Conservation (phyloP, 2,113 vertebrate species). For the Neopipo cinnamomea region DNA sequence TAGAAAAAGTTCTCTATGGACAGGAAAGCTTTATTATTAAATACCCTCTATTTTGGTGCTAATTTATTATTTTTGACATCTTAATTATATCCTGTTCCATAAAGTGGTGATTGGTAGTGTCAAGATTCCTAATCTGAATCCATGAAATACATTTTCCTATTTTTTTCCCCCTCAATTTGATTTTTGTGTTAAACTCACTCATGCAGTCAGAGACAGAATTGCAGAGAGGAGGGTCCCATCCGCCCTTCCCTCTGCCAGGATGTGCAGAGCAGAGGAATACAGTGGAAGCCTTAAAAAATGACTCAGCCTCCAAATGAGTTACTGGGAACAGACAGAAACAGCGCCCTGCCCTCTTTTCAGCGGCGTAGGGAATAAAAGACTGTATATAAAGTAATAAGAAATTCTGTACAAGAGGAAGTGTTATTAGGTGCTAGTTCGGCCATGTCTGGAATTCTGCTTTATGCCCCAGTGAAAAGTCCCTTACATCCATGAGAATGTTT, state of each 20-base stretch:
- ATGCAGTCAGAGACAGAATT: neutral
- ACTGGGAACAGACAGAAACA: neutral
- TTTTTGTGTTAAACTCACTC: neutral
- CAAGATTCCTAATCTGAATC: slow-evolving; percentile 57
- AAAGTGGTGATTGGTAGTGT: slow-evolving; percentile 62
- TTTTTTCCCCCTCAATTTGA: slow-evolving; percentile 13
- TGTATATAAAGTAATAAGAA: neutral
- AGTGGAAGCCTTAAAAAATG: neutral
- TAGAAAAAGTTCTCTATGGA: neutral
- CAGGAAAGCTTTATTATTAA: slow-evolving; percentile 20
- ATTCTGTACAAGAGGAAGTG: neutral
- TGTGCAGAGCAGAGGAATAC: neutral
- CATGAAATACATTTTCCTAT: slow-evolving; percentile 58
- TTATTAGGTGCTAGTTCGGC: neutral
- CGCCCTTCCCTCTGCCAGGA: neutral
- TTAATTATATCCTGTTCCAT: slow-evolving; percentile 64
- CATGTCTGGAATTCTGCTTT: slow-evolving; percentile 1
- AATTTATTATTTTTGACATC: slow-evolving; percentile 68
- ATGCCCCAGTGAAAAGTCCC: slow-evolving; percentile 13
- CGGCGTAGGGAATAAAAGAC: neutral
- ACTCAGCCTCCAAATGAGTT: neutral
- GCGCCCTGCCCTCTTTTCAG: neutral
- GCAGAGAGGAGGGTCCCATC: neutral
- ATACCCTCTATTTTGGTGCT: slow-evolving; percentile 46
- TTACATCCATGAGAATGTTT: neutral